Conservation (phyloP, 1,140 invertebrate genomes). For the Aethina tumida region DNA sequence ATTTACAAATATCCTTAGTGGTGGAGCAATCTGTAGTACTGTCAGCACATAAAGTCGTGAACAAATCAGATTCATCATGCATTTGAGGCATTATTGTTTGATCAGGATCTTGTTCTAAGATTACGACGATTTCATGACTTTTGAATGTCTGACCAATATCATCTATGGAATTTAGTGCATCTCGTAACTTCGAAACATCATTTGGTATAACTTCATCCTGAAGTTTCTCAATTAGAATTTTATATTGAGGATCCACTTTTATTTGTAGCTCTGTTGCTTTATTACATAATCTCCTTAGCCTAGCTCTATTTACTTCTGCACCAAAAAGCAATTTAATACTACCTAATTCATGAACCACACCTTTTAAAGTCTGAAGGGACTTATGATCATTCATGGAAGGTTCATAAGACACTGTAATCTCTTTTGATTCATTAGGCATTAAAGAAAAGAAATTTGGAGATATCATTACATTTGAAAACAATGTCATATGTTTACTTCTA, state of each 20-base stretch:
- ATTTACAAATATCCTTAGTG: conserved; percentile 10
- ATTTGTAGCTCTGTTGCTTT: conserved; percentile 18
- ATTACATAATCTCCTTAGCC: conserved; percentile 22
- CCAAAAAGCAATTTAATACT: conserved; percentile 23
- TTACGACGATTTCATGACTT: conserved; percentile 21
- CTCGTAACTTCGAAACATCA: conserved; percentile 20
- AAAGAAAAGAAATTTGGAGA: conserved; percentile 20
- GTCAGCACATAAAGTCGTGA: conserved; percentile 21
- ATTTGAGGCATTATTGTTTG: conserved; percentile 17
- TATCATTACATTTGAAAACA: conserved; percentile 21
- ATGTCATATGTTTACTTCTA: conserved; percentile 33
- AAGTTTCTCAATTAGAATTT: conserved; percentile 19
- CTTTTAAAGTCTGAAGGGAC: conserved; percentile 13
- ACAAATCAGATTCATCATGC: conserved; percentile 23
- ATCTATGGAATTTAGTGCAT: conserved; percentile 12
- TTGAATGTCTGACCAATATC: conserved; percentile 17
- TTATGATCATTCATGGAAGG: conserved; percentile 21
- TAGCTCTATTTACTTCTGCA: conserved; percentile 23
- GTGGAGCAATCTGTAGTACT: conserved; percentile 10
- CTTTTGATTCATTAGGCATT: conserved; percentile 20
- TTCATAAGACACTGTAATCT: conserved; percentile 17
- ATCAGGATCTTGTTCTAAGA: conserved; percentile 24
- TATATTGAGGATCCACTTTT: conserved; percentile 15
- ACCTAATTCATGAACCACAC: conserved; percentile 22
- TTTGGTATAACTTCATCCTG: conserved; percentile 20